Evolutionary conservation across 1,140 invertebrate species (phyloP), one percentile per base, ranked within the genome.

Genomic region (Wiebesia pumilae): DNA sequence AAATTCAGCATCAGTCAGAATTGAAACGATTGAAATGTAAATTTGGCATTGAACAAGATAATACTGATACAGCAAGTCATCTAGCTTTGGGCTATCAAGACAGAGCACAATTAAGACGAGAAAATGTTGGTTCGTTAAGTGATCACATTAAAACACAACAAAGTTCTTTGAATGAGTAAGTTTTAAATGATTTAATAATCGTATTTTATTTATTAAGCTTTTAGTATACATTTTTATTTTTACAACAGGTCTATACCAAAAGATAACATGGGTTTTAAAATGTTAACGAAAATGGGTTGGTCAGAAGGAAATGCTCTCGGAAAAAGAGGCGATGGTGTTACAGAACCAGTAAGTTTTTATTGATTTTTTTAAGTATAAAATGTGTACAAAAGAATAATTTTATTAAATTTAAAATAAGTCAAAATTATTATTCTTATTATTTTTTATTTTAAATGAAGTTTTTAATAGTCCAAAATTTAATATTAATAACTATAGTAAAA

Each of bases 221-320:
- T 79, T 35, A 54, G 30, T 30, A 38, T 40, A 67, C 1, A 79
- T 84, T 38, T 75, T 54, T 71, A 75, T 58, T n/a, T 77, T 35
- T 51, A 24, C 16, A 89, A 85, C 91, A 98, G 97, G 89, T 95
- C 95, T 38, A 97, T 98, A 89, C 92, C 95, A 30, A 93, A 96
- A 35, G 95, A 96, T 54, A 98, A 98, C 90, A 97, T 97, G 94
- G 98, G 98, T 0, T 98, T 98, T 92, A 97, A 98, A 94, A 92
- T 99, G 91, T 91, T 99, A 62, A 94, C 96, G 81, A 98, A 98
- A 94, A 97, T 99, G 96, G 98, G 98, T 27, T 99, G 98, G 98
- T 96, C 95, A n/a, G 96, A 97, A 93, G 98, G 98, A 81, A 95
- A 97, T 88, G 95, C 96, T 0, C 94, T 99, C 75, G 98, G 98